Base-by-base conservation (phyloP, 2,888 invertebrate species). In the Pseudolycoriella hygida region DNA sequence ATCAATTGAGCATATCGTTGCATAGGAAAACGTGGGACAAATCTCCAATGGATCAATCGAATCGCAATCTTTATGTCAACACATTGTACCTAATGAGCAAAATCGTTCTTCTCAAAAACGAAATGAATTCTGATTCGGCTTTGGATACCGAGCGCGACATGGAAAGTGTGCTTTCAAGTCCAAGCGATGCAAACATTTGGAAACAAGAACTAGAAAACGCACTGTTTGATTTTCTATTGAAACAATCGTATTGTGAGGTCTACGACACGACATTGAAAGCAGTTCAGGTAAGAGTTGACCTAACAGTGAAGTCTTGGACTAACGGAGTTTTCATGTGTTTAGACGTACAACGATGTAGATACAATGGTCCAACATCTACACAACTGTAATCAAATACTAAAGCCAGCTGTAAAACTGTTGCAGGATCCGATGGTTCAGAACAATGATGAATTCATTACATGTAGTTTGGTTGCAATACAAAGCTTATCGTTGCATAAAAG, bases 401-500 rank as follows among this genome's bases (percentile, higher is more conserved):
- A 40, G 1, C 40, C 43, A 10, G 49, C 53, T 4, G 46, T 56
- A 18, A 40, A 52, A 12, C 34, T 57, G 5, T 40, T 57, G 4
- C 52, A 34, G 15, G 42, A 42, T 17, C 51, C 46, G 30, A 44
- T 49, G 2, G 49, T 17, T 8, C 45, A 17, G n/a, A 49, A 18
- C 2, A 52, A 48, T 19, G 46, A 42, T 40, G 41, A 51, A 1
- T 49, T 55, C 3, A 49, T 60, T 8, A 46, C 47, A 8, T 38
- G 50, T 10, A 53, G 54, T 1, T 4, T 17, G 3, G 30, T 47
- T 18, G 49, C 49, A 18, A 51, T 54, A 6, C 40, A 55, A 1
- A 55, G 57, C 2, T 46, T 64, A 20, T 50, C 53, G 14, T 54
- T 56, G 34, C 51, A 61, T 40, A 55, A 56, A 45, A 64, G 59